These are phyloP conservation scores for Cotesia typhae DNA, from an alignment of 1,140 invertebrate genomes.

Conservation along the genomic window DNA sequence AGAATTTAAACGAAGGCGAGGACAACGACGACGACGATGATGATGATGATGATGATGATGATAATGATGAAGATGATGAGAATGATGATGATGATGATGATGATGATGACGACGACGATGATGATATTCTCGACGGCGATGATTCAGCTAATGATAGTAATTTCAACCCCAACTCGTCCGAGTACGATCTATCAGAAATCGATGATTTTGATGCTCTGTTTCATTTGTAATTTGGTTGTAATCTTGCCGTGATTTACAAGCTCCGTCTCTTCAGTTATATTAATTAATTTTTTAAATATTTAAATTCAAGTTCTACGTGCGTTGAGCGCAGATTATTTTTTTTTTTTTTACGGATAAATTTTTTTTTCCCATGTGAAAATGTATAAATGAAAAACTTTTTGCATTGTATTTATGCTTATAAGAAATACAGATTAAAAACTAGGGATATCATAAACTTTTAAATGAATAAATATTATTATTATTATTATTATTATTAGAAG, in stretches of 20 bases:
- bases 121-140: slow-evolving; percentile 57
- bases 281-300: too few relatives aligned
- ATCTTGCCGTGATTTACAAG: too few relatives aligned
- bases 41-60: slow-evolving; percentile 60
- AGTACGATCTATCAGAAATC: slow-evolving; percentile 50
- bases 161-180: slow-evolving; percentile 48
- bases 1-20: slow-evolving; percentile 23
- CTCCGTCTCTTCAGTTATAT: not conserved
- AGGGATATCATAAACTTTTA: too few relatives aligned
- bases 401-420: slow-evolving; percentile 52
- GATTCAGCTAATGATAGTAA: slow-evolving; percentile 54
- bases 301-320: too few relatives aligned
- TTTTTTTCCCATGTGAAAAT: not conserved
- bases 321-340: too few relatives aligned
- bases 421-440: slow-evolving; percentile 39
- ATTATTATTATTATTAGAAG: too few relatives aligned
- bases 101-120: slow-evolving; percentile 54
- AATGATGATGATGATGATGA: slow-evolving; percentile 52
- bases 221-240: not conserved
- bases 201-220: slow-evolving; percentile 53
- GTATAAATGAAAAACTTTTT: slow-evolving; percentile 48
- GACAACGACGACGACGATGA: slow-evolving; percentile 61
- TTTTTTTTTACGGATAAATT: too few relatives aligned
- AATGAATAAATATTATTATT: too few relatives aligned
- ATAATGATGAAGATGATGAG: slow-evolving; percentile 61